Evolutionary conservation across 2,797 vertebrate genomes (phyloP).

Genomic region (Artibeus jamaicensis): DNA sequence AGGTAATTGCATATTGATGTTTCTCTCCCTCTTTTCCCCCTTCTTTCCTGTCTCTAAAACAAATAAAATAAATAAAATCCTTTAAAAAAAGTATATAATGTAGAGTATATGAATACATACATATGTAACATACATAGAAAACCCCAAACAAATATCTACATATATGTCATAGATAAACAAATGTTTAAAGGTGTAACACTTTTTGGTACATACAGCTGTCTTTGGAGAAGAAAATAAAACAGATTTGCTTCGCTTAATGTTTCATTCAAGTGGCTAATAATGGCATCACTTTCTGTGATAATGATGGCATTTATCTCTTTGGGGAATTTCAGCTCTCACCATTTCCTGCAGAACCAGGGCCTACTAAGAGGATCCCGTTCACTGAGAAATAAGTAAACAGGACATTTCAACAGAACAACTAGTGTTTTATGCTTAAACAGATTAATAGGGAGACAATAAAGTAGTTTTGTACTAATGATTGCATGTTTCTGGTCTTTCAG

Average conservation of each 20-base stretch:
- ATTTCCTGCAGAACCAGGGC: background rate
- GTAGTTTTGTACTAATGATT: conserved; percentile 24
- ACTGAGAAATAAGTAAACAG: conserved; percentile 40
- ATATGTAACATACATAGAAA: background rate
- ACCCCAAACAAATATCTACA: background rate
- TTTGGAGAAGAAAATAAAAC: background rate
- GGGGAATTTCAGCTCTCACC: conserved; percentile 13
- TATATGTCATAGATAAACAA: background rate
- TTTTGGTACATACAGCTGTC: background rate
- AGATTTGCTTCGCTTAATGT: conserved; percentile 12
- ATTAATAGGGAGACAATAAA: conserved; percentile 5
- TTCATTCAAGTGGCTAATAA: conserved; percentile 24
- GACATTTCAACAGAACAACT: conserved; percentile 35
- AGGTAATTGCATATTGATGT: too few species aligned
- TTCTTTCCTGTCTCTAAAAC: too few species aligned
- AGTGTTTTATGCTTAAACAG: conserved; percentile 22
- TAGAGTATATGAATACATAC: background rate
- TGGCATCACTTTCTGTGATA: background rate
- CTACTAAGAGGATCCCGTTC: conserved; percentile 8
- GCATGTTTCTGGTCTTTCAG: conserved; percentile 48
- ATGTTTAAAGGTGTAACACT: background rate
- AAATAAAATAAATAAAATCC: too few species aligned
- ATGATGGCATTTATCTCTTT: background rate
- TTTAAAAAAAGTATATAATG: background rate
- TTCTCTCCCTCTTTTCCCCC: too few species aligned